Evolutionary conservation across 1,140 invertebrate species (phyloP), one percentile per base, ranked within the genome.

Genomic region (Apocrypta bakeri): DNA sequence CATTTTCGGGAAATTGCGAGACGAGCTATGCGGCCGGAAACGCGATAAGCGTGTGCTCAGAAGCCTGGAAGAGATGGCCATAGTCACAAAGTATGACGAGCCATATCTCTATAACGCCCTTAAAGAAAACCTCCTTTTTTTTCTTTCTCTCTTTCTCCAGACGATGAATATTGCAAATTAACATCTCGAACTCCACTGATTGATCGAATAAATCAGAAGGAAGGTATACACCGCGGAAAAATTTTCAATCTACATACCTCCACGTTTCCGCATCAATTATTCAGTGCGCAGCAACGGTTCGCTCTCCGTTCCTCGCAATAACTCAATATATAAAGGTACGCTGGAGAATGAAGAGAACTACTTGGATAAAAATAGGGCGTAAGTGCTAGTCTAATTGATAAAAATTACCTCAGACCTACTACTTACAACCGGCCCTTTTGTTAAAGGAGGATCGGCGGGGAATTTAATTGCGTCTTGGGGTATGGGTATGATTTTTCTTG

Each of bases 1-100:
- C 78, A 72, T 79, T 79, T 79, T 79, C 68, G 78, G 42, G 68
- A 79, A 79, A 79, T 79, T 79, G 78, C 68, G 33, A 56, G 76
- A 56, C 48, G 48, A 76, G 78, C 37, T 42, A 69, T 76, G 74
- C 74, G 25, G 25, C 66, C 40, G 68, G 78, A 79, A 79, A 79
- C 27, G 78, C 78, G 78, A 79, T 79, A 79, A 79, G 66, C 78
- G 75, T 9, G 61, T 27, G 24, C 63, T 12, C 63, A 11, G 25
- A 66, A 25, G 17, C 48, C 48, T 66, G 24, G 63, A 66, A 66
- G 68, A 33, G 71, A 40, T 42, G 71, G n/a, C 63, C 40, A 29
- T 29, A 27, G 68, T 2, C 4, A 29, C 33, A 31, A 29, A 71
- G 68, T 37, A 9, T 37, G 2, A 37, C 33, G 33, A 37, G 33